Evolutionary conservation across 2,113 vertebrate species (phyloP), one percentile per base, ranked within the genome.

Genomic region (Dendropsophus ebraccatus): DNA sequence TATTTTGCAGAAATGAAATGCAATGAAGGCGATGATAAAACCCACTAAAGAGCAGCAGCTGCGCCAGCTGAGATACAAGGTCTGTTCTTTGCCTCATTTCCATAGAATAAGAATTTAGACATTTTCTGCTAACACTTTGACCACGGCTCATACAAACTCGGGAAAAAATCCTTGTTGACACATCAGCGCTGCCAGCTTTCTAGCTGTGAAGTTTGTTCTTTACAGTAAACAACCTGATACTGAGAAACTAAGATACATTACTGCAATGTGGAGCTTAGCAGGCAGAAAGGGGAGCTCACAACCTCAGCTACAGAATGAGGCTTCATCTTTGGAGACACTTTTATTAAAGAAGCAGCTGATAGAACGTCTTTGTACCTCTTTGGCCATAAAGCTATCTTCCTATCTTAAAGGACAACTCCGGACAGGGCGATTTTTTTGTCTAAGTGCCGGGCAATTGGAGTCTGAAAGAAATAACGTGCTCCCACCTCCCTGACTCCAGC

Each of bases 81-180:
- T 56, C 75, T 78, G 75, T 78, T 78, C 49, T 54, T 7, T 56
- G 62, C 75, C 49, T 77, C 17, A 56, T 49, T 35, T 78, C 17
- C 49, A 54, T 28, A 49, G 56, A 78, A 78, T 78, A n/a, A 54
- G 52, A 56, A 78, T 78, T 37, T 49, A 54, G 50, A 78, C 75
- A 78, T 78, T 78, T 78, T 23, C 75, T 35, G 25, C 23, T 47
- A 78, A 78, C 28, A 77, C 25, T 32, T 11, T 50, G 13, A 75
- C 47, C 21, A 74, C 45, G 23, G 45, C 45, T 74, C 41, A 49
- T n/a, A 47, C 35, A 73, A 74, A 45, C 17, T 23, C 37, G 12
- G 21, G n/a, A 28, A 74, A 23, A 47, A 74, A 65, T 49, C 45
- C 14, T 49, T 23, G 73, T 49, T 75, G 45, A 75, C 41, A 25